These are phyloP conservation scores for Coregonus clupeaformis DNA, from an alignment of 2,113 vertebrate genomes.

Conservation along the genomic window DNA sequence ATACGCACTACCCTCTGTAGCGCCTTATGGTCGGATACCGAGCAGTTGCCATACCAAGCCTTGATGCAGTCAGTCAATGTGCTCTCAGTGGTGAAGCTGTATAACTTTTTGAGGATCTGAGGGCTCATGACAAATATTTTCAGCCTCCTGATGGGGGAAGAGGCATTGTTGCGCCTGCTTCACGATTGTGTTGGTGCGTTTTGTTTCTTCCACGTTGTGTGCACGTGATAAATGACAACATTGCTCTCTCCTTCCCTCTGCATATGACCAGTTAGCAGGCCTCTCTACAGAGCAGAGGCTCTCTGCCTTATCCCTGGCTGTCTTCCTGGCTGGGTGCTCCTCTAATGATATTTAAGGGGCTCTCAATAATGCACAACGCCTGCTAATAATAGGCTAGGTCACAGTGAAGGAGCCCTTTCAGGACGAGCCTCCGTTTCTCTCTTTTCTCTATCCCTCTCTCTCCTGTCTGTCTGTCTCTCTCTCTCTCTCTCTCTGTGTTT, in stretches of 20 bases:
- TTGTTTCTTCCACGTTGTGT: neutral
- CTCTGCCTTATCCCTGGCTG: neutral
- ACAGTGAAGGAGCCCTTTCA: constrained; percentile 20
- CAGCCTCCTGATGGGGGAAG: too few relatives aligned
- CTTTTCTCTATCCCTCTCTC: neutral
- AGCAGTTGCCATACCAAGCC: too few relatives aligned
- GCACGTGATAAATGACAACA: neutral
- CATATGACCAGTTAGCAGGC: too few relatives aligned
- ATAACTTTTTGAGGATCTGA: too few relatives aligned
- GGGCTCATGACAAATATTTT: too few relatives aligned
- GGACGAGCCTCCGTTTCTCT: neutral
- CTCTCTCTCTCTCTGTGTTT: neutral
- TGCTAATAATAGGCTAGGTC: constrained; percentile 27
- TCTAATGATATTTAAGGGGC: constrained; percentile 31
- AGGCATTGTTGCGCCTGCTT: too few relatives aligned
- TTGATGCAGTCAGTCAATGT: too few relatives aligned
- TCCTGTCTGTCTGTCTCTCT: too few relatives aligned
- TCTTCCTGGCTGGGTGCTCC: neutral
- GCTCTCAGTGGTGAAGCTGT: too few relatives aligned
- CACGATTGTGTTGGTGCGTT: neutral
- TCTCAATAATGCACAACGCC: constrained; percentile 20
- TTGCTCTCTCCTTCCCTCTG: too few relatives aligned
- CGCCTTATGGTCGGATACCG: too few relatives aligned
- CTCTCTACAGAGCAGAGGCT: neutral
- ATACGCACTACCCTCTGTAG: too few relatives aligned